Base-by-base conservation (phyloP, 2,888 invertebrate genomes). In the Thera obeliscata region DNA sequence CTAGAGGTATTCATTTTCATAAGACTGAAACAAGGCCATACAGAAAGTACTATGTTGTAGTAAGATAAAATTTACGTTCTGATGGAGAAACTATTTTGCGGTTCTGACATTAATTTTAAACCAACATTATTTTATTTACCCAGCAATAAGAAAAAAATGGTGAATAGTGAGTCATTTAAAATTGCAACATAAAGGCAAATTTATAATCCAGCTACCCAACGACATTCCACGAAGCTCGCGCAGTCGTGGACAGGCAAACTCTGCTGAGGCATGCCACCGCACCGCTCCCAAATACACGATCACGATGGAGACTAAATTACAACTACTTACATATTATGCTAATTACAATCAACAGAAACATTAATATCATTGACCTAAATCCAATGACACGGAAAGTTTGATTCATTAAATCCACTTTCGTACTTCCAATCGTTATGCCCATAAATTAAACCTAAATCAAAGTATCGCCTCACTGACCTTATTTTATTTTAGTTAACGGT, bases 141-240 rank as follows among this genome's bases (percentile, higher is more conserved):
- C 59, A 43, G 52, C n/a, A 43, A 57, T 70, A 72, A 69, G 77
- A 74, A 79, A 78, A 77, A 79, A 79, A 83, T 81, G 78, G 82
- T 75, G 77, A 80, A 76, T 79, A 79, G 81, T 88, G 87, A 90
- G 78, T 89, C 90, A 90, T 84, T 77, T 77, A 77, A 83, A 87
- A 87, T 88, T 85, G 87, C 87, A 86, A 86, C 81, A 81, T 86
- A 78, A 83, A 85, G 78, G 86, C 83, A 86, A 87, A 90, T 87
- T 88, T 86, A 89, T 86, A 90, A 88, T 87, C 86, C n/a, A 82
- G 87, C 82, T 78, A 84, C 83, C 83, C 83, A 81, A 83, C 89
- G 82, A 86, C 90, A 91, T 91, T 91, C 90, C 89, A 82, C 81
- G 80, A 81, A 80, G 80, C 76, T 76, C 74, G 77, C 76, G 80